A percentile compares a stretch with the other conserved stretches of the same genome.
Evolutionary conservation across 2,797 vertebrate genomes (phyloP).

Genomic region (Darevskia mixta): DNA sequence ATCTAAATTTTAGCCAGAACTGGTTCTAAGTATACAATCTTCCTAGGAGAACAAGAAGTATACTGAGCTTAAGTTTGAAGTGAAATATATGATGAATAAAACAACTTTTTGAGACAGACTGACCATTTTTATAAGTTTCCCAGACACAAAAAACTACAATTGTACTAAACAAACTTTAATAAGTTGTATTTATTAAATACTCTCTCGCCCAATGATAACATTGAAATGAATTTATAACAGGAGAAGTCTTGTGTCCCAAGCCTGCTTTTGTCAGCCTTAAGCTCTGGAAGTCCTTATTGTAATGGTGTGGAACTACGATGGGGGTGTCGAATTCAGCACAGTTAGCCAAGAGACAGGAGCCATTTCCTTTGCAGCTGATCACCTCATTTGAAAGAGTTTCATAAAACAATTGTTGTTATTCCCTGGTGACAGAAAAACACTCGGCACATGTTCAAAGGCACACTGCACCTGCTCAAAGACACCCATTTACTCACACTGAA

Average conservation of each 20-base stretch:
- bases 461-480: background rate
- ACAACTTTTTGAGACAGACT: background rate
- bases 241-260: background rate
- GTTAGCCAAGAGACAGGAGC: background rate
- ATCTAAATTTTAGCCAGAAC: background rate
- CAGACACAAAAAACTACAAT: background rate
- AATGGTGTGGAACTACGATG: background rate
- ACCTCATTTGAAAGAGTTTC: background rate
- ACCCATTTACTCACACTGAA: background rate
- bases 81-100: background rate
- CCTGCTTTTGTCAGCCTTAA: background rate
- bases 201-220: background rate
- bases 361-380: background rate
- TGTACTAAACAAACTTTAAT: background rate
- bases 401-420: background rate
- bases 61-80: background rate
- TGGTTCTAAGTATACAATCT: background rate
- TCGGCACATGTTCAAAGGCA: background rate
- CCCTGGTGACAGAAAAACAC: background rate
- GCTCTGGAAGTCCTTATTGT: background rate
- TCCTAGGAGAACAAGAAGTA: background rate
- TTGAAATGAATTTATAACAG: background rate
- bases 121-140: background rate
- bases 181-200: background rate
- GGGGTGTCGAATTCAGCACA: background rate